These are phyloP conservation scores for Gryon sp. DNA, from an alignment of 1,140 invertebrate genomes.

Conservation along the genomic window DNA sequence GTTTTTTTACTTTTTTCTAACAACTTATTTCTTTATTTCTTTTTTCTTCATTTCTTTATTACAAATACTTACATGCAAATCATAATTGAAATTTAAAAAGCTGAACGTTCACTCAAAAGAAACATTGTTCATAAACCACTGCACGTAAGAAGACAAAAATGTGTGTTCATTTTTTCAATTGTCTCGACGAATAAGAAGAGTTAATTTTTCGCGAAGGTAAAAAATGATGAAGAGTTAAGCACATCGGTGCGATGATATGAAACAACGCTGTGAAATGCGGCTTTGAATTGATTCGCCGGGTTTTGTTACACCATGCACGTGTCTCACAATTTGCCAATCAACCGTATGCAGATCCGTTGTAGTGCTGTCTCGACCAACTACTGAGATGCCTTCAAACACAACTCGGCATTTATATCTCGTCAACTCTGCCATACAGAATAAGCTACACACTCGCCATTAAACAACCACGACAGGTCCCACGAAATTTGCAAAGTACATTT, in stretches of 20 bases:
- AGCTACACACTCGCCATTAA: slow-evolving; percentile 14
- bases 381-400: slow-evolving; percentile 51
- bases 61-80: slow-evolving; percentile 25
- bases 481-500: slow-evolving; percentile 4
- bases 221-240: slow-evolving; percentile 23
- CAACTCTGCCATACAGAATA: slow-evolving; percentile 29
- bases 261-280: slow-evolving; percentile 27
- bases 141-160: too few species aligned
- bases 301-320: slow-evolving; percentile 58
- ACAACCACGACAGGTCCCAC: slow-evolving; percentile 18
- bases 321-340: slow-evolving; percentile 50
- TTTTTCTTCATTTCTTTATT: too few species aligned
- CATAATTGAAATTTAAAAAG: too few species aligned
- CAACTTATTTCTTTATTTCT: too few species aligned
- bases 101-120: slow-evolving; percentile 2
- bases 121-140: not conserved
- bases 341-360: slow-evolving; percentile 60
- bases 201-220: slow-evolving; percentile 31
- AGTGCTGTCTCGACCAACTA: slow-evolving; percentile 44
- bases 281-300: slow-evolving; percentile 48
- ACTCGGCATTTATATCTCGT: slow-evolving; percentile 61
- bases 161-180: not conserved
- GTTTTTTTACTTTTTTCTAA: too few species aligned
- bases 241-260: slow-evolving; percentile 52
- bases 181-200: too few species aligned